Base-by-base conservation (phyloP, 2,113 vertebrate species). In the Gymnarchus niloticus region DNA sequence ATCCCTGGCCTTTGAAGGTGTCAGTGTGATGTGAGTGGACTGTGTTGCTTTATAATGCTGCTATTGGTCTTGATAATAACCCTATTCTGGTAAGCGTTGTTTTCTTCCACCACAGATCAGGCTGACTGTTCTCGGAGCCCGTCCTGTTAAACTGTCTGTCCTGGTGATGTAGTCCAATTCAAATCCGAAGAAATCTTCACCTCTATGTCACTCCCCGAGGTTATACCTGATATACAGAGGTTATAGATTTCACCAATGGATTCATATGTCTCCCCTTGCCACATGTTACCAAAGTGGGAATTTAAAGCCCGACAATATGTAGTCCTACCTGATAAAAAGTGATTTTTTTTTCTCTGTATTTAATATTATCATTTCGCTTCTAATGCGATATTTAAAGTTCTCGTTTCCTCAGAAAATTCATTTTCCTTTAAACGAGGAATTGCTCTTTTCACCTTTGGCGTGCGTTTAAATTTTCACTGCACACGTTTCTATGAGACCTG, bases 71-170 rank as follows among this genome's bases (percentile, higher is more conserved):
- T 37, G 28, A 44, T 17, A n/a, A 61, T 44, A 52, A 25, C 3
- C 56, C 46, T 4, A 19, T 51, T 37, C 25, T 37, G 86, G 73
- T 51, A 84, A 61, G 86, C 84, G 81, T 6, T 28, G 51, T 82
- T 84, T 84, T 83, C 84, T 77, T 9, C 87, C 77, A 73, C n/a
- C 81, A 89, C 84, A 49, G 84, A 80, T 81, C 37, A n/a, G 73
- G 52, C 61, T 89, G 65, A 89, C 85, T 88, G 76, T 87, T 87
- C 91, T 89, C 86, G 87, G 87, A 81, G 23, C 88, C 88, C 83
- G 23, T 23, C 84, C 85, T 88, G 76, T 85, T 85, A 69, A 69
- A 51, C n/a, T 12, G 86, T 83, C 73, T 41, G 69, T 48, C 28
- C 37, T 87, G 76, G 77, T 84, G 37, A 41, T 59, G 51, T n/a